phyloP scores from a whole-genome alignment of 2,797 vertebrate species.

The Myotis pilosus region DNA sequence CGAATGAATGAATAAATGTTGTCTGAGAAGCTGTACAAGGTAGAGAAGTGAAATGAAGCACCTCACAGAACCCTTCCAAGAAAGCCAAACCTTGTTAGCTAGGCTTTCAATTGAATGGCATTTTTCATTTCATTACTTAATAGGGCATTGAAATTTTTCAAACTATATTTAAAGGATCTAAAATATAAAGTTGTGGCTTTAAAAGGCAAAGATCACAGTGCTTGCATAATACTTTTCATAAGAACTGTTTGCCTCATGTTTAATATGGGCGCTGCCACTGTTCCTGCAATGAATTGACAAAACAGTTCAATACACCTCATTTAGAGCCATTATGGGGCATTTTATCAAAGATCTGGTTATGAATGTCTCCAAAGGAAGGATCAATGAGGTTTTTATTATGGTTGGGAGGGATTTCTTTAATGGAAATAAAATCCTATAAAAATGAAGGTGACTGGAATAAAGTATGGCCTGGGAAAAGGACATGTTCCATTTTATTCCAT shows the following conservation, averaged over 20 bases:
- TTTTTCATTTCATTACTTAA: conserved; percentile 33
- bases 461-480: conserved; percentile 57
- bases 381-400: conserved; percentile 83
- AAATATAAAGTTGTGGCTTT: conserved; percentile 40
- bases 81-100: background rate
- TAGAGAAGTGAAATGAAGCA: background rate
- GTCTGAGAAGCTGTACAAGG: background rate
- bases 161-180: conserved; percentile 36
- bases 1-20: background rate
- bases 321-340: conserved; percentile 81
- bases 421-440: conserved; percentile 70
- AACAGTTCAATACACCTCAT: conserved; percentile 84
- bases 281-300: conserved; percentile 78
- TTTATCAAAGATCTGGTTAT: conserved; percentile 83
- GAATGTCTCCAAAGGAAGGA: conserved; percentile 78
- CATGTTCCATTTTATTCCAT: conserved; percentile 52
- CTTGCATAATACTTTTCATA: conserved; percentile 28
- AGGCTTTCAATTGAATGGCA: background rate
- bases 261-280: conserved; percentile 79
- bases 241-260: conserved; percentile 44
- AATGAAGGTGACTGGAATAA: conserved; percentile 71
- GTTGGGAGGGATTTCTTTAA: conserved; percentile 70
- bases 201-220: conserved; percentile 25
- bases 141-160: conserved; percentile 41
- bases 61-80: background rate